These are phyloP conservation scores for Saturnia japonica DNA, from an alignment of 2,888 invertebrate species.

Conservation along the genomic window DNA sequence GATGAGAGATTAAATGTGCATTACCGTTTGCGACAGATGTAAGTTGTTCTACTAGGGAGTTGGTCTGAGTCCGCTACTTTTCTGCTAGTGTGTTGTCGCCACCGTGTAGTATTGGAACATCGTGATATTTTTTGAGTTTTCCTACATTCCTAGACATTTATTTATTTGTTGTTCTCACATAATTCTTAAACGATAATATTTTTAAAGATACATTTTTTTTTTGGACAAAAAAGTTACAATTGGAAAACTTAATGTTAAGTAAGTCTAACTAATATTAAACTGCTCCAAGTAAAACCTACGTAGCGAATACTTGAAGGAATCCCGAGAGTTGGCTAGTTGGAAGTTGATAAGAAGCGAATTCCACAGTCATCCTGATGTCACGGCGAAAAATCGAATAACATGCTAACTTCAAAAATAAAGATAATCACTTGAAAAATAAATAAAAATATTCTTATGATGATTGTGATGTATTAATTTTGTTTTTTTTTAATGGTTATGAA, in stretches of 20 bases:
- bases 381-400: too few relatives aligned
- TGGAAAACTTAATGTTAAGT: too few relatives aligned
- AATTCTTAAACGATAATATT: neutral
- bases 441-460: too few relatives aligned
- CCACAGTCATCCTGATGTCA: too few relatives aligned
- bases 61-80: conserved; percentile 8
- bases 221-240: too few relatives aligned
- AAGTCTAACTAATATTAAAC: too few relatives aligned
- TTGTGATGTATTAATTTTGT: too few relatives aligned
- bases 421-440: neutral
- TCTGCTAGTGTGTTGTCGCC: neutral
- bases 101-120: conserved; percentile 2
- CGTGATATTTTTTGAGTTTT: conserved; percentile 20
- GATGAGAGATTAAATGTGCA: conserved; percentile 75
- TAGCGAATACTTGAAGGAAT: too few relatives aligned
- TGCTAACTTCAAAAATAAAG: neutral
- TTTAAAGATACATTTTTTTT: too few relatives aligned
- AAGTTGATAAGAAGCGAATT: too few relatives aligned
- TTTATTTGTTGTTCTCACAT: neutral
- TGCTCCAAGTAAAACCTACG: too few relatives aligned
- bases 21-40: conserved; percentile 71
- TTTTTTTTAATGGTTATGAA: neutral
- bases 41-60: conserved; percentile 22
- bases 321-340: too few relatives aligned
- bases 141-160: neutral